These are phyloP conservation scores for Burhinus oedicnemus DNA, from an alignment of 2,113 vertebrate genomes.

Conservation along the genomic window DNA sequence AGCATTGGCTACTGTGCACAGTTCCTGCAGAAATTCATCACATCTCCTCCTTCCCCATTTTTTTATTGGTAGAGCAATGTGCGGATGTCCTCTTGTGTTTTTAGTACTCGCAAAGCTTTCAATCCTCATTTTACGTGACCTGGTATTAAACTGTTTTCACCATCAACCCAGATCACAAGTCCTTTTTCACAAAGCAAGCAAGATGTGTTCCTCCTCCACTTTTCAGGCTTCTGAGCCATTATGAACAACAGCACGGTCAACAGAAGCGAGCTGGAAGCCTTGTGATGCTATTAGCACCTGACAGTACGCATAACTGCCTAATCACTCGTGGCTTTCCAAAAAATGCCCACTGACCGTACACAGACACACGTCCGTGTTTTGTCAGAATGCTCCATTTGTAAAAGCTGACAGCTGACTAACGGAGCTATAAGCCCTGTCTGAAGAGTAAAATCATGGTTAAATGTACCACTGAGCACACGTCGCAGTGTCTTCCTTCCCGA, in stretches of 20 bases:
- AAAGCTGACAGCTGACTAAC: neutral
- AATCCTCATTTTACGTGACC: neutral
- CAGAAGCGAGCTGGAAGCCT: neutral
- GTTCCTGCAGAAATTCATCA: neutral
- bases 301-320: neutral
- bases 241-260: neutral
- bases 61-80: neutral
- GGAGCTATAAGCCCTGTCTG: neutral
- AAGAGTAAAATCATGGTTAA: neutral
- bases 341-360: neutral
- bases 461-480: neutral
- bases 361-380: neutral
- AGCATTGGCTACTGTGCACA: neutral
- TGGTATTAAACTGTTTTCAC: neutral
- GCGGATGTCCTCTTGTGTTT: rapidly evolving
- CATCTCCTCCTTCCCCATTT: neutral
- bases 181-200: neutral
- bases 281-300: neutral
- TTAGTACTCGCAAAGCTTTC: neutral
- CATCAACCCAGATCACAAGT: neutral
- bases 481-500: rapidly evolving
- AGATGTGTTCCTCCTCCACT: neutral
- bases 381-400: neutral
- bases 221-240: neutral
- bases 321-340: neutral